These are phyloP conservation scores for Folsomia candida DNA, from an alignment of 2,888 invertebrate genomes.

Conservation along the genomic window DNA sequence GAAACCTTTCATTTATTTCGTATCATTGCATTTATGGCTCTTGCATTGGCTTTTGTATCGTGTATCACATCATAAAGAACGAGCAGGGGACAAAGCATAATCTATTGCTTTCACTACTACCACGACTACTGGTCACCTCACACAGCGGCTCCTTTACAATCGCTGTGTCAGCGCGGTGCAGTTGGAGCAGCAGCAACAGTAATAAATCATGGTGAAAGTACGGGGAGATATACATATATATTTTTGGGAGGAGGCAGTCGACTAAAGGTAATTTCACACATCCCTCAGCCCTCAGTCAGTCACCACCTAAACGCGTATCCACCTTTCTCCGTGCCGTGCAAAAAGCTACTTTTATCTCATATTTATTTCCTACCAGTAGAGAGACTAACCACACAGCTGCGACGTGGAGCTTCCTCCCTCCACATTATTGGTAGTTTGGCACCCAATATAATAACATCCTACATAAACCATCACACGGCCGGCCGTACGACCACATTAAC, in stretches of 20 bases:
- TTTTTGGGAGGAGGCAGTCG: background rate
- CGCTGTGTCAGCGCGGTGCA: background rate
- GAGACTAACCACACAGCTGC: background rate
- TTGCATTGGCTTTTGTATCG: background rate
- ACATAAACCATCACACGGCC: no score
- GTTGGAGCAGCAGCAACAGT: background rate
- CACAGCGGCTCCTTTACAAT: background rate
- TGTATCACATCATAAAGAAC: no score
- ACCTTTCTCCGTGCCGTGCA: background rate
- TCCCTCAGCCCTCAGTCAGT: background rate
- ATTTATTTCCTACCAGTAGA: background rate
- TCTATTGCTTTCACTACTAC: background rate
- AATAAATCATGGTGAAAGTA: background rate
- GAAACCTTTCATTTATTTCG: background rate
- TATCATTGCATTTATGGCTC: background rate
- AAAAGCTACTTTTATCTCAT: background rate
- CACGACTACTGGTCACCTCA: background rate
- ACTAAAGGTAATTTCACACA: background rate
- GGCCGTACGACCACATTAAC: background rate
- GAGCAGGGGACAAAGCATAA: background rate
- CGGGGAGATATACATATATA: no score
- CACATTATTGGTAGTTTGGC: background rate
- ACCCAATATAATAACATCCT: background rate
- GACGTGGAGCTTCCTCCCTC: background rate
- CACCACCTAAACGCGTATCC: background rate